Conservation (phyloP, 2,797 vertebrate genomes). For the Nannoperca obscura region DNA sequence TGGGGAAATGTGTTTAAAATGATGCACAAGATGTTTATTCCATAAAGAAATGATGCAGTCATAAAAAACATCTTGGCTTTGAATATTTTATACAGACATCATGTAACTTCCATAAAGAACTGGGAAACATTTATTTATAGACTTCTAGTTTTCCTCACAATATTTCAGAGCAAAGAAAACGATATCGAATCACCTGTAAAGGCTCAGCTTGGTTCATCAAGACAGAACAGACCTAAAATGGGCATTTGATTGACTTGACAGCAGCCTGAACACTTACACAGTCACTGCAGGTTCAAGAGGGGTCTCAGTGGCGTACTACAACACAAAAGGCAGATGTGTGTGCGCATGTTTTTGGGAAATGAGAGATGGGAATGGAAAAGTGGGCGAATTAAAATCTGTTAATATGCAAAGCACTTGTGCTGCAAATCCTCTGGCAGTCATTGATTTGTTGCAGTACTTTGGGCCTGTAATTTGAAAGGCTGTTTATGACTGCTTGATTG, state of each 20-base stretch:
- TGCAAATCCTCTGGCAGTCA: constrained; percentile 47
- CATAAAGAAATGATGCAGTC: no score
- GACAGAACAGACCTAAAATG: not conserved
- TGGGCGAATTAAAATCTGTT: constrained; percentile 49
- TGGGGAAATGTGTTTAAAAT: not conserved
- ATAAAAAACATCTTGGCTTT: no score
- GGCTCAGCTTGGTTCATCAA: not conserved
- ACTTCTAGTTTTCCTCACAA: not conserved
- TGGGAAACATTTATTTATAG: not conserved
- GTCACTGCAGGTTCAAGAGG: not conserved
- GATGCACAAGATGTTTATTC: not conserved
- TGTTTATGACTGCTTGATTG: constrained; percentile 57
- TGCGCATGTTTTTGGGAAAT: constrained; percentile 31
- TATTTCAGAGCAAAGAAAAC: not conserved
- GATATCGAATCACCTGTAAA: not conserved
- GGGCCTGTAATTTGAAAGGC: constrained; percentile 47
- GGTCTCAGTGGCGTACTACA: constrained; percentile 3
- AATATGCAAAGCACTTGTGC: constrained; percentile 56
- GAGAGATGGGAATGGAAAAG: constrained; percentile 19
- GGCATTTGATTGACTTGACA: not conserved
- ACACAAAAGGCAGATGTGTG: constrained; percentile 1
- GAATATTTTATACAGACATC: no score
- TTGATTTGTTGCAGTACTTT: constrained; percentile 45
- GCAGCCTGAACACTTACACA: not conserved
- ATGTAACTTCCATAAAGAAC: no score